These are phyloP conservation scores for Cololabis saira DNA, from an alignment of 2,113 vertebrate species.

Conservation along the genomic window DNA sequence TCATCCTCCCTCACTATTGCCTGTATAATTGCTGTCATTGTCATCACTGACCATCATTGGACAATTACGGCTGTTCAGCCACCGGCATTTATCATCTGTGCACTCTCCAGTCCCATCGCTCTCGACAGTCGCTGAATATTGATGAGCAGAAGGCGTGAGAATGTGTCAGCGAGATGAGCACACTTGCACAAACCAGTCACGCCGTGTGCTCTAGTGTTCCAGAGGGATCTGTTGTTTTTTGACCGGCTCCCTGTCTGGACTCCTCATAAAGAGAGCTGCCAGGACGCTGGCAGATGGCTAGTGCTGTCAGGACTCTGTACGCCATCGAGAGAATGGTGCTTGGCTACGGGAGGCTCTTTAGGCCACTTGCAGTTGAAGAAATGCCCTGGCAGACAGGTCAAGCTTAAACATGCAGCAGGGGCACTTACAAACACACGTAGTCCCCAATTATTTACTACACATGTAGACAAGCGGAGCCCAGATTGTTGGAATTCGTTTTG, in stretches of 20 bases:
- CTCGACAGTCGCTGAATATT: slow-evolving; percentile 44
- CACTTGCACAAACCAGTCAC: slow-evolving; percentile 11
- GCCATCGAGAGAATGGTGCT: slow-evolving; percentile 32
- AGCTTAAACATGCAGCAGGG: slow-evolving; percentile 34
- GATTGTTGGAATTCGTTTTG: slow-evolving; percentile 42
- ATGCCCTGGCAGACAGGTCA: slow-evolving; percentile 51
- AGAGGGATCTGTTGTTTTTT: slow-evolving; percentile 58
- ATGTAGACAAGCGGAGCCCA: not conserved
- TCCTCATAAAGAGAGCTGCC: slow-evolving; percentile 35
- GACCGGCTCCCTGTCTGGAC: slow-evolving; percentile 31
- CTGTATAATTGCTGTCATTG: slow-evolving; percentile 18
- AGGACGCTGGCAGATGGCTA: slow-evolving; percentile 64
- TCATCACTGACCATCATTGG: slow-evolving; percentile 35
- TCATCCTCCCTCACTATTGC: not conserved
- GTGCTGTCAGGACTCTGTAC: slow-evolving; percentile 41
- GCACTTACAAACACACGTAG: slow-evolving; percentile 8
- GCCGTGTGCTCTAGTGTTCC: slow-evolving; percentile 31
- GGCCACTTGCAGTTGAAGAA: slow-evolving; percentile 38
- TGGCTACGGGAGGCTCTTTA: slow-evolving; percentile 31
- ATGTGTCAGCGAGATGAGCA: slow-evolving; percentile 19
- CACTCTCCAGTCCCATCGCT: slow-evolving; percentile 29
- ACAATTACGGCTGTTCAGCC: slow-evolving; percentile 12
- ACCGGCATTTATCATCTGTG: slow-evolving; percentile 27
- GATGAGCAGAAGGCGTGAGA: slow-evolving; percentile 56
- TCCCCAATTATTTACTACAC: slow-evolving; percentile 16